These are phyloP conservation scores for Trypoxylon attenuatum DNA, from an alignment of 2,888 invertebrate genomes.

Conservation along the genomic window DNA sequence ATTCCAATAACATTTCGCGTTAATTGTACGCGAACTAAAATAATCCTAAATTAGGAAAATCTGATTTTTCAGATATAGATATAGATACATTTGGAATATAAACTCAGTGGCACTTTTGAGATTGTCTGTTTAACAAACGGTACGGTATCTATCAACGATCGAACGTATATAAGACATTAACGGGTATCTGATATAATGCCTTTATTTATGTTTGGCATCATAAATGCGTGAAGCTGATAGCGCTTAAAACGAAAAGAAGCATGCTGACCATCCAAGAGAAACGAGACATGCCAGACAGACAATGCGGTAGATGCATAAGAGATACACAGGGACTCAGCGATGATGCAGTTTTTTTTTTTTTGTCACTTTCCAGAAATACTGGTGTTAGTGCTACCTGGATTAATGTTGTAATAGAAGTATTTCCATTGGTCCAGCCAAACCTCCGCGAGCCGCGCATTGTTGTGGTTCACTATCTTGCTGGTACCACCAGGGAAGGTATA, in stretches of 20 bases:
- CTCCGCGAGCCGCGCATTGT: slow-evolving; percentile 98
- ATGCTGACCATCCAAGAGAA: slow-evolving; percentile 36
- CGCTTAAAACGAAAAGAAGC: slow-evolving; percentile 26
- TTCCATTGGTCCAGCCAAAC: slow-evolving; percentile 99
- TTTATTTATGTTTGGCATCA: slow-evolving; percentile 17
- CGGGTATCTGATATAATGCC: slow-evolving; percentile 72
- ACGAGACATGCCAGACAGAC: slow-evolving; percentile 33
- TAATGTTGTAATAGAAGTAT: slow-evolving; percentile 99
- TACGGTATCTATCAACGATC: no score
- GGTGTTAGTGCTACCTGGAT: slow-evolving; percentile 85
- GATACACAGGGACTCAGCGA: slow-evolving; percentile 9
- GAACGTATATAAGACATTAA: slow-evolving; percentile 50
- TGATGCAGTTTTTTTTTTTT: slow-evolving; percentile 30
- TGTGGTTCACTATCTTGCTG: slow-evolving; percentile 97
- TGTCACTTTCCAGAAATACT: slow-evolving; percentile 41
- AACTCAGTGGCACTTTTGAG: no score
- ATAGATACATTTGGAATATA: no score
- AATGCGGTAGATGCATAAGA: slow-evolving; percentile 19
- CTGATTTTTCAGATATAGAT: neutral
- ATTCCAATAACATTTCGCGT: no score
- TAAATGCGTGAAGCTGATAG: slow-evolving; percentile 6
- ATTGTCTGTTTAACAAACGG: no score
- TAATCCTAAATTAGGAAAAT: neutral
- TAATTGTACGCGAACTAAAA: no score
- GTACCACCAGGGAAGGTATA: slow-evolving; percentile 99